A percentile compares a stretch with the other conserved stretches of the same genome.
phyloP scores from a whole-genome alignment of 2,888 invertebrate genomes.

The Papilio elwesi region DNA sequence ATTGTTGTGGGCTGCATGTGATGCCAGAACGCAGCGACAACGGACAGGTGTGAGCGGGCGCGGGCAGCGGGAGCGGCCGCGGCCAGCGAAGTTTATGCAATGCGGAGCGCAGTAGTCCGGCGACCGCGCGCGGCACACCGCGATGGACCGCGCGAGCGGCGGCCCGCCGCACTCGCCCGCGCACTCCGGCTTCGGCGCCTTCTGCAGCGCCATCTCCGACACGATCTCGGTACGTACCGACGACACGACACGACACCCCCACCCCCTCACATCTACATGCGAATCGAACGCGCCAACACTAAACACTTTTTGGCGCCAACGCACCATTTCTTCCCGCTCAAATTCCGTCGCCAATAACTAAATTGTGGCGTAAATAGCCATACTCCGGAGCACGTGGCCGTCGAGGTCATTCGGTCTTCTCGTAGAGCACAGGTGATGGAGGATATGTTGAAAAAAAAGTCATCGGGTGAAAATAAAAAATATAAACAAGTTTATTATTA shows the following conservation, averaged over 20 bases:
- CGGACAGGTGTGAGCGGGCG: slow-evolving; percentile 79
- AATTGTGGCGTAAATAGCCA: slow-evolving; percentile 59
- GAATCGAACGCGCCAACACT: slow-evolving; percentile 50
- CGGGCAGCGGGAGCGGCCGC: slow-evolving; percentile 76
- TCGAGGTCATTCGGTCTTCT: slow-evolving; percentile 65
- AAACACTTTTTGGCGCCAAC: slow-evolving; percentile 66
- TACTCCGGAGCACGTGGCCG: slow-evolving; percentile 81
- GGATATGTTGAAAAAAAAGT: slow-evolving; percentile 60
- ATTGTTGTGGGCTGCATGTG: slow-evolving; percentile 76
- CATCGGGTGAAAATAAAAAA: slow-evolving; percentile 76
- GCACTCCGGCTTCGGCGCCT: slow-evolving; percentile 77
- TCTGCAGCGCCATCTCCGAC: slow-evolving; percentile 81
- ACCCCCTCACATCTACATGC: slow-evolving; percentile 40
- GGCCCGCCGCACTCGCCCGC: slow-evolving; percentile 64
- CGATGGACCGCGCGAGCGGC: slow-evolving; percentile 71
- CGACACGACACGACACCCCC: slow-evolving; percentile 43
- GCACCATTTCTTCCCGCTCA: slow-evolving; percentile 46
- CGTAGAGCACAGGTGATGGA: slow-evolving; percentile 50
- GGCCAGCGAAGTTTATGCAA: slow-evolving; percentile 72
- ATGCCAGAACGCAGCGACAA: slow-evolving; percentile 79
- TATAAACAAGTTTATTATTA: slow-evolving; percentile 84
- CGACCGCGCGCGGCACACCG: slow-evolving; percentile 61
- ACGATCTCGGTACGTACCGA: slow-evolving; percentile 78
- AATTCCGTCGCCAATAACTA: slow-evolving; percentile 47
- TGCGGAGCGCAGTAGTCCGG: slow-evolving; percentile 71